Percentiles rank a stretch among this genome's conserved stretches.
Conservation (phyloP, 2,113 vertebrate species). For the Anarrhichthys ocellatus region DNA sequence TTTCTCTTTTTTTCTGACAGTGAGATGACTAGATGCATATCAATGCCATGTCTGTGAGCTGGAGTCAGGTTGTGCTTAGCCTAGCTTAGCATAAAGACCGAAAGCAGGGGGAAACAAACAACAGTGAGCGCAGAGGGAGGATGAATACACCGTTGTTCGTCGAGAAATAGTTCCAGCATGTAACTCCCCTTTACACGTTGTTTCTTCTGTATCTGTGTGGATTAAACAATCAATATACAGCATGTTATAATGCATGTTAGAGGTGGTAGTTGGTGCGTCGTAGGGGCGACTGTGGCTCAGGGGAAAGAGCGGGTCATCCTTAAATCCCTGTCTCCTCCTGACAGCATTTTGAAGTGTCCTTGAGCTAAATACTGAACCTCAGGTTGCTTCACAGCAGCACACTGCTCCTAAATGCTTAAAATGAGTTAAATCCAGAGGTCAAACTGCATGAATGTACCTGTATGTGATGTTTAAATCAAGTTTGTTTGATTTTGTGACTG, state of each 20-base stretch:
- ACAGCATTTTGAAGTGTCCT: too few species aligned
- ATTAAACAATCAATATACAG: not conserved
- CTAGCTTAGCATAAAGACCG: not conserved
- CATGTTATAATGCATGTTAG: not conserved
- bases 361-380: too few species aligned
- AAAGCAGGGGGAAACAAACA: not conserved
- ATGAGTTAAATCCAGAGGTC: not conserved
- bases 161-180: not conserved
- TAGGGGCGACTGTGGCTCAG: not conserved
- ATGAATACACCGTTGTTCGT: not conserved
- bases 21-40: not conserved
- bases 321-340: not conserved
- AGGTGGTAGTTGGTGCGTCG: not conserved
- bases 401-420: not conserved
- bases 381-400: not conserved
- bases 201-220: not conserved
- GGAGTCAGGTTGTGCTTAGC: not conserved
- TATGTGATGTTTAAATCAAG: too few species aligned
- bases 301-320: not conserved
- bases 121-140: not conserved
- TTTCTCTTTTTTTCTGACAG: not conserved
- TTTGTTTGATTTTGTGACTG: too few species aligned
- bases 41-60: not conserved
- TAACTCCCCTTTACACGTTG: not conserved
- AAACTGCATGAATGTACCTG: not conserved